Conservation (phyloP, 1,140 invertebrate species). For the Lutraria rhynchaena region DNA sequence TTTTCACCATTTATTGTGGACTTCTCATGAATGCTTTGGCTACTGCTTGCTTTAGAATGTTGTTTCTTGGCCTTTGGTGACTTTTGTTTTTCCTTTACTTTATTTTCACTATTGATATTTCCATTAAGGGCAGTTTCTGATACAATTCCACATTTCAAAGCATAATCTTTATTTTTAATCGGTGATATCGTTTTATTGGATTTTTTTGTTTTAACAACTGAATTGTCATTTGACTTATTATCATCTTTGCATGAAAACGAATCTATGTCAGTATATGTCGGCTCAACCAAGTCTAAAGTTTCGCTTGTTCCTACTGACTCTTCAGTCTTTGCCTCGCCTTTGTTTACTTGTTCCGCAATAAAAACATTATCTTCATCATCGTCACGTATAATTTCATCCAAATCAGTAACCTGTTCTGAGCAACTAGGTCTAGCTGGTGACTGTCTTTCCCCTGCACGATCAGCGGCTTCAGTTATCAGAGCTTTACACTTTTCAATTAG, state of each 20-base stretch:
- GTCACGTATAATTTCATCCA: slow-evolving; percentile 1
- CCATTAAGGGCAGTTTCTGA: background rate
- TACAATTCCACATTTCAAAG: slow-evolving; percentile 17
- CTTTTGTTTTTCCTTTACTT: background rate
- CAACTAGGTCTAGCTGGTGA: slow-evolving; percentile 6
- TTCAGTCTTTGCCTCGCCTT: no score
- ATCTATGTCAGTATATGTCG: no score
- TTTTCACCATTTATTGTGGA: no score
- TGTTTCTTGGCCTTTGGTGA: background rate
- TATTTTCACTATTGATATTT: background rate
- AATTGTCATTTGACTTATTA: no score
- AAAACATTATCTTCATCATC: slow-evolving; percentile 23
- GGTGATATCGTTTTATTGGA: no score
- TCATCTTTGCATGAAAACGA: no score
- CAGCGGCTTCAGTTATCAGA: slow-evolving; percentile 47
- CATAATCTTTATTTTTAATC: slow-evolving; percentile 6
- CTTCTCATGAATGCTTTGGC: no score
- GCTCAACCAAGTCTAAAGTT: no score
- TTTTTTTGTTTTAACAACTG: no score
- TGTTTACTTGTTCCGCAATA: slow-evolving; percentile 5
- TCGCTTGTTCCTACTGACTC: no score
- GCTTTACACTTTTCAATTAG: slow-evolving; percentile 49
- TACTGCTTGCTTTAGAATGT: no score
- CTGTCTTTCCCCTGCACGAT: slow-evolving; percentile 17
- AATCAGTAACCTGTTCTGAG: slow-evolving; percentile 26